Evolutionary conservation across 2,888 invertebrate genomes (phyloP), one percentile per base, ranked within the genome.

Genomic region (Mactromeris polynyma): DNA sequence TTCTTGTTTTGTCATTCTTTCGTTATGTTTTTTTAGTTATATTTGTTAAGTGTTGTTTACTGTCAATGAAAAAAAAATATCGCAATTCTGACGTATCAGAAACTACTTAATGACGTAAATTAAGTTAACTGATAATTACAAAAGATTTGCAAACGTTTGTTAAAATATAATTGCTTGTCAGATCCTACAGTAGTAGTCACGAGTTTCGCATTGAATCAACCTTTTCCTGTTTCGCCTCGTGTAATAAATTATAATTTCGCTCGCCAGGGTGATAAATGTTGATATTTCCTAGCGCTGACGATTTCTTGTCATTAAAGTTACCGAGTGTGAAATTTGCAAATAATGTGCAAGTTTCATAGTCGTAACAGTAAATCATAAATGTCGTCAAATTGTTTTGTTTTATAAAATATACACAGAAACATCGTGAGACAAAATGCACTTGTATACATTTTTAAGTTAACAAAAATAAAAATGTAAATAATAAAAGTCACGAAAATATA

Each of bases 241-340:
- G 58, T 26, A 58, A 58, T 58, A 58, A 58, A 58, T 58, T n/a
- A 58, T 58, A 26, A 58, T 26, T n/a, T 21, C 58, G 6, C n/a
- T 19, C n/a, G 7, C n/a, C n/a, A 58, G 1, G n/a, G 7, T 58
- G 58, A 58, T 58, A 26, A 33, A 14, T 33, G 33, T 2, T 36
- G 4, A 33, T 36, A 33, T 31, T 73, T 14, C 0, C 3, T 14
- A 3, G 26, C 19, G 33, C 14, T 36, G 33, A 73, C 73, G 58
- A 73, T 73, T 73, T 19, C 4, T 19, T 31, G 73, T 73, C 73
- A 17, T 33, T 73, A 73, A 36, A 36, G 33, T 36, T 36, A 19
- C 73, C 11, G 14, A 33, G 73, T 33, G 73, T 73, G 73, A 73
- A 73, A 33, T 73, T 73, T 36, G 33, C 73, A 73, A 73, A 73